Evolutionary conservation across 1,140 invertebrate genomes (phyloP).

Genomic region (Bombyx mori): DNA sequence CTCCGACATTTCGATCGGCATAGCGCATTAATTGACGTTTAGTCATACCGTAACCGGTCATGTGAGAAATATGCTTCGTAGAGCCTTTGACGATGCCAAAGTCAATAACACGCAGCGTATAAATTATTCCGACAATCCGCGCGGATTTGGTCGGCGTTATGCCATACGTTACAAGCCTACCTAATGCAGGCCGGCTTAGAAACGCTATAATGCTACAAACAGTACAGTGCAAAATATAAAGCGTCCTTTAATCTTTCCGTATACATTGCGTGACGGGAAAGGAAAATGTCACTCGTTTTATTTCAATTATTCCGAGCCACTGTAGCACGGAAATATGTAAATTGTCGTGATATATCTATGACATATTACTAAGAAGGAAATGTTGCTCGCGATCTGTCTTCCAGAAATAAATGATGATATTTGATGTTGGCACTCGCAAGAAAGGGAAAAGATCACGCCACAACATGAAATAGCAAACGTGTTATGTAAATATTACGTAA

Average conservation of each 20-base stretch:
- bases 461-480: no score
- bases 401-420: slow-evolving; percentile 5
- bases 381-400: neutral
- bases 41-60: neutral
- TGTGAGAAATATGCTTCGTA: neutral
- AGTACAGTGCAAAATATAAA: slow-evolving; percentile 3
- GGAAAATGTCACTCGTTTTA: slow-evolving; percentile 45
- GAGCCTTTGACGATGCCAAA: neutral
- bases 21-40: neutral
- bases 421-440: neutral
- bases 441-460: no score
- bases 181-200: neutral
- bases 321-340: slow-evolving; percentile 30
- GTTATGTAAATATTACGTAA: no score
- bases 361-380: slow-evolving; percentile 11
- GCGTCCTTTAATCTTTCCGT: slow-evolving; percentile 19
- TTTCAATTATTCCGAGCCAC: slow-evolving; percentile 46
- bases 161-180: neutral
- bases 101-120: neutral
- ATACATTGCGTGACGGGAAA: slow-evolving; percentile 45
- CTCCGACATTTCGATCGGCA: no score
- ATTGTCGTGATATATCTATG: slow-evolving; percentile 21
- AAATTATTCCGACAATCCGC: slow-evolving; percentile 1
- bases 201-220: no score
- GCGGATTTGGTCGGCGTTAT: neutral